Percentiles rank a stretch among this genome's conserved stretches.
These are phyloP conservation scores for Thereva nobilitata DNA, from an alignment of 2,888 invertebrate species.

Conservation along the genomic window DNA sequence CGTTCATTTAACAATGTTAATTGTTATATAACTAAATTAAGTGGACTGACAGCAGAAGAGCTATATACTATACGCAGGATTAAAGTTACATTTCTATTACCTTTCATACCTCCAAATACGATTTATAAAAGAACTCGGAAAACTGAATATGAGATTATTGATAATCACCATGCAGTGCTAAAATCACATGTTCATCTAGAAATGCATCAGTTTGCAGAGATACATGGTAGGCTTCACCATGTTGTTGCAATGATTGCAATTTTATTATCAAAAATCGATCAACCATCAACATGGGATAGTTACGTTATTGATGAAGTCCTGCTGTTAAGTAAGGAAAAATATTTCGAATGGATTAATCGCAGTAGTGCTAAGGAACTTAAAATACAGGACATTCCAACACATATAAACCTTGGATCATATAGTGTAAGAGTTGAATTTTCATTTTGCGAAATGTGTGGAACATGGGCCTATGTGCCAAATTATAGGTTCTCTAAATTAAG, in stretches of 20 bases:
- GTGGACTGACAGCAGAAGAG: constrained; percentile 45
- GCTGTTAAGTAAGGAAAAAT: constrained; percentile 52
- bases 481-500: constrained; percentile 49
- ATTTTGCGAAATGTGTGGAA: constrained; percentile 42
- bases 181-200: constrained; percentile 50
- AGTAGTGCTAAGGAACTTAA: constrained; percentile 44
- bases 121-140: constrained; percentile 41
- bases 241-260: constrained; percentile 50
- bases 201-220: constrained; percentile 47
- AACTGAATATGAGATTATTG: constrained; percentile 50
- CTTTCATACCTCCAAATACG: constrained; percentile 46
- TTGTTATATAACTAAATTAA: constrained; percentile 48
- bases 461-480: constrained; percentile 53
- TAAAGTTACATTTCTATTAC: constrained; percentile 48
- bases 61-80: constrained; percentile 49
- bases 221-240: constrained; percentile 51
- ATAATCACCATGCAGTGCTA: constrained; percentile 51
- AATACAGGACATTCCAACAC: constrained; percentile 50
- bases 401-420: constrained; percentile 52
- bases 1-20: constrained; percentile 49
- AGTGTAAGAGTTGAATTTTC: constrained; percentile 45
- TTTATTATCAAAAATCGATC: constrained; percentile 53
- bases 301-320: constrained; percentile 51
- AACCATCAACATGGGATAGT: constrained; percentile 53
- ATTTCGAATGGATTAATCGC: constrained; percentile 50